Conservation (phyloP, 2,888 invertebrate genomes). For the Ametastegia equiseti region DNA sequence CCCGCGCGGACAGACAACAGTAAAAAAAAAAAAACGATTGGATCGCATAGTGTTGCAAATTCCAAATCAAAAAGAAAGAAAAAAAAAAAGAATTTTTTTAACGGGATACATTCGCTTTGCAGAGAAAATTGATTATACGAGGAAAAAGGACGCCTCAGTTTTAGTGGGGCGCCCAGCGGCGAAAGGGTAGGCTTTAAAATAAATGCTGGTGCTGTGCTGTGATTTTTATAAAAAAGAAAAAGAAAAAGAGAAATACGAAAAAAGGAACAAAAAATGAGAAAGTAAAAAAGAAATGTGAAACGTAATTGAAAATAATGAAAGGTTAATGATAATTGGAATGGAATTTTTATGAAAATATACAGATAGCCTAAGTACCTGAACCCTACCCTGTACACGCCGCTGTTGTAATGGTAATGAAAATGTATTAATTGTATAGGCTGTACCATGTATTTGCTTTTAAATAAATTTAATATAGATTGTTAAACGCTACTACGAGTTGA, state of each 20-base stretch:
- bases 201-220: constrained; percentile 73
- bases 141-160: constrained; percentile 63
- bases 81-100: constrained; percentile 47
- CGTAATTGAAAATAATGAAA: constrained; percentile 30
- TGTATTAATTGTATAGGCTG: constrained; percentile 70
- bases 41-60: constrained; percentile 66
- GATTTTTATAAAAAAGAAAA: constrained; percentile 70
- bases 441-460: constrained; percentile 70
- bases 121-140: constrained; percentile 6
- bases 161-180: constrained; percentile 66
- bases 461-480: constrained; percentile 57
- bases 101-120: constrained; percentile 55
- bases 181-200: constrained; percentile 67
- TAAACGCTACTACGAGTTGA: constrained; percentile 58
- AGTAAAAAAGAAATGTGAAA: background rate
- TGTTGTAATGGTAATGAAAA: constrained; percentile 53
- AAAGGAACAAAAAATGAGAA: constrained; percentile 46
- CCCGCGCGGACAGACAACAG: constrained; percentile 42
- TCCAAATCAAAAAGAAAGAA: constrained; percentile 66
- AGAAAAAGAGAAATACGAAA: constrained; percentile 51
- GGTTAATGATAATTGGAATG: constrained; percentile 37
- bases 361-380: constrained; percentile 74
- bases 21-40: constrained; percentile 51
- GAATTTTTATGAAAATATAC: constrained; percentile 69
- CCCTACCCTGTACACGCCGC: constrained; percentile 69